Base-by-base conservation (phyloP, 2,797 vertebrate genomes). In the Sebastes steindachneri region DNA sequence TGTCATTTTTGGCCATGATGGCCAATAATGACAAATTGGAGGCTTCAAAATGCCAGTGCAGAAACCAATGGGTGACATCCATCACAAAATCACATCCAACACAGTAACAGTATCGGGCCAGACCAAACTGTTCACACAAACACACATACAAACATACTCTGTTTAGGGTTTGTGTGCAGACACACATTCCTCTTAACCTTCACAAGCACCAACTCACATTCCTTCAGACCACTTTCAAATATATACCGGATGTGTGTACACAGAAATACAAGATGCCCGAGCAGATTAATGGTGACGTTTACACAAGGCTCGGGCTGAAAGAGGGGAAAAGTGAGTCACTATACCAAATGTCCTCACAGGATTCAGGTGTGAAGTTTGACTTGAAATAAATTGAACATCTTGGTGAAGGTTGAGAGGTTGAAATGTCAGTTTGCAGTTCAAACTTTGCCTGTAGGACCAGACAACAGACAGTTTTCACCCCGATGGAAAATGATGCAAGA, bases 401-500 rank as follows among this genome's bases (percentile, higher is more conserved):
- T 62, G 33, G 3, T 51, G 26, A 48, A 51, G 41, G 45, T 12
- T 5, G 23, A 68, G 15, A n/a, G n/a, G 31, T 23, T 68, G 14
- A 68, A 31, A 23, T 14, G 48, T 31, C 19, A 48, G 25, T 11
- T 19, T 45, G 11, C 11, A 31, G 19, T 31, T 68, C 65, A 67
- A n/a, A n/a, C 41, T 51, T 29, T 63, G n/a, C 31, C 33, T 35
- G 33, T 35, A 21, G 3, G 41, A 66, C 37, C 33, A 83, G 37
- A 58, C 35, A 60, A 67, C 8, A 51, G 51, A 48, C 26, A 25
- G 63, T 77, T 85, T 82, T 73, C 74, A 80, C 80, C 88, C 82
- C 25, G 80, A 85, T 84, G 86, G 86, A 86, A 88, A 84, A 73
- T n/a, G 31, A 48, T 59, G 53, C 67, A 70, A 17, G 51, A 31